phyloP scores from a whole-genome alignment of 92 coral and sea anemone genomes.

The Epizoanthus stellaris region DNA sequence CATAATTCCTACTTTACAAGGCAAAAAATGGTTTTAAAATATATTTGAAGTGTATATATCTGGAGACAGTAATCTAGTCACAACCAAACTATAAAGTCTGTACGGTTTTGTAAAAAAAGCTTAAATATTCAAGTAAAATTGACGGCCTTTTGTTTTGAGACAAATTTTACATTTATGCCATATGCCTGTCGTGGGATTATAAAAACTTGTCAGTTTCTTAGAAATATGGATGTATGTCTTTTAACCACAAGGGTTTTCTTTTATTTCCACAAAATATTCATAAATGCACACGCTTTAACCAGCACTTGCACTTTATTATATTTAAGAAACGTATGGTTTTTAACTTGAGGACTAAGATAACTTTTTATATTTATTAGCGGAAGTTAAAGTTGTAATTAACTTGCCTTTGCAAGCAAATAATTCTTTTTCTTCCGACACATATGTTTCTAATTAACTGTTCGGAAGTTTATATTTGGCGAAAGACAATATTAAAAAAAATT shows the following conservation, averaged over 20 bases:
- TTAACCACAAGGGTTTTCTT: background rate
- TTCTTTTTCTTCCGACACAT: constrained; percentile 13
- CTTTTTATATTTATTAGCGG: background rate
- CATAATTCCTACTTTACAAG: too few relatives aligned
- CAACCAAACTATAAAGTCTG: background rate
- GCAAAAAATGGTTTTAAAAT: too few relatives aligned
- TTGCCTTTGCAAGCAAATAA: constrained; percentile 19
- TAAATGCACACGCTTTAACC: background rate
- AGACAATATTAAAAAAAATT: constrained; percentile 1
- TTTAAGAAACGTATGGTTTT: background rate
- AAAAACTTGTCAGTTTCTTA: background rate
- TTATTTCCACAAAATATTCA: constrained; percentile 18
- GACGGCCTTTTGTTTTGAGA: constrained; percentile 15
- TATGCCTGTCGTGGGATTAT: constrained; percentile 11
- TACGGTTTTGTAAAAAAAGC: constrained; percentile 1
- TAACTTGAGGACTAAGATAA: background rate
- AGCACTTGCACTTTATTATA: background rate
- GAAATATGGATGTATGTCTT: background rate
- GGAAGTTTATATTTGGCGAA: constrained; percentile 36
- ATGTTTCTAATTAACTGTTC: constrained; percentile 40
- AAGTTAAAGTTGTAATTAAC: constrained; percentile 35
- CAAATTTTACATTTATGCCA: constrained; percentile 16
- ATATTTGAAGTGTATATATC: too few relatives aligned
- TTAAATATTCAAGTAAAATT: constrained; percentile 34
- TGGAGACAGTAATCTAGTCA: too few relatives aligned